phyloP scores from a whole-genome alignment of 2,113 vertebrate species.

The Scytalopus superciliaris region DNA sequence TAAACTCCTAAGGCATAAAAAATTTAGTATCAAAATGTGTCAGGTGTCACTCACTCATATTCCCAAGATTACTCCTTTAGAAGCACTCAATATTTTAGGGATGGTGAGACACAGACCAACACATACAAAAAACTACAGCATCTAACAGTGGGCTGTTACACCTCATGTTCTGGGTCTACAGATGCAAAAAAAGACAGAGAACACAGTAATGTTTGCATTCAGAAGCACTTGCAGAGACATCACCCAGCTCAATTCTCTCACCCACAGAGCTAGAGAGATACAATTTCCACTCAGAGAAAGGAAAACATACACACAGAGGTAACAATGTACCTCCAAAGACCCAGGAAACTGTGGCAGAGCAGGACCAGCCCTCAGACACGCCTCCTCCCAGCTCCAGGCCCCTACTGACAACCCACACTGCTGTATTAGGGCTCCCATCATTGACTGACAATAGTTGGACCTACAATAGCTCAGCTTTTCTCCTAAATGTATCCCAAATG shows the following conservation, averaged over 20 bases:
- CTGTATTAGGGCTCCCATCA: not conserved
- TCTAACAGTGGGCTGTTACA: fast-evolving
- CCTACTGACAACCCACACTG: not conserved
- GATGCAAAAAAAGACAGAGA: not conserved
- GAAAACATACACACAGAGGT: not conserved
- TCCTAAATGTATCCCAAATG: not conserved
- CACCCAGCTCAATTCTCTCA: not conserved
- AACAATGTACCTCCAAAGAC: not conserved
- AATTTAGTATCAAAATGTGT: not conserved
- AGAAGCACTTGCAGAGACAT: not conserved
- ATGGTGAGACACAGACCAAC: not conserved
- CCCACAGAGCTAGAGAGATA: not conserved
- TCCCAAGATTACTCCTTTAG: not conserved
- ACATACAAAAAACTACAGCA: not conserved
- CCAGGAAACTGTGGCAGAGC: not conserved
- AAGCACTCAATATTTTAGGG: not conserved
- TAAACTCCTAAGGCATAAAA: not conserved
- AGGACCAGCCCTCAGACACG: not conserved
- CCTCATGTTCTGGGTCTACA: not conserved
- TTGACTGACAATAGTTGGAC: not conserved
- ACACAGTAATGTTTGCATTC: not conserved
- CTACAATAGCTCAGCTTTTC: not conserved
- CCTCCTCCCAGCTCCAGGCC: not conserved
- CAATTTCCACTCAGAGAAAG: not conserved
- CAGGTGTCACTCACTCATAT: not conserved